Conservation (phyloP, 1,140 invertebrate genomes). For the Meteorus sp. region DNA sequence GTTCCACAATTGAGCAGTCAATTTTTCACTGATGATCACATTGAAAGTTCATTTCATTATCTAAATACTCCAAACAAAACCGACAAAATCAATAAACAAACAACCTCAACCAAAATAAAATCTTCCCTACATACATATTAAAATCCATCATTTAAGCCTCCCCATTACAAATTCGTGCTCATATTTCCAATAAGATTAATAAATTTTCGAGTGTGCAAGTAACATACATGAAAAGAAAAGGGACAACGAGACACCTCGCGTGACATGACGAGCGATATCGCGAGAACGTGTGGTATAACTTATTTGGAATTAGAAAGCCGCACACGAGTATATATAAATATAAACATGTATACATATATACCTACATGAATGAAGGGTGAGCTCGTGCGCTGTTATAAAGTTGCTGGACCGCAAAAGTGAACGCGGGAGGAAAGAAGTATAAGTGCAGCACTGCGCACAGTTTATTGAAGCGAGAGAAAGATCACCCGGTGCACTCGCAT, state of each 20-base stretch:
- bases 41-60: no score
- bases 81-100: no score
- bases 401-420: slow-evolving; percentile 3
- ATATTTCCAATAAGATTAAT: no score
- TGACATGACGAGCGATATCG: slow-evolving; percentile 17
- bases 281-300: slow-evolving; percentile 22
- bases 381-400: slow-evolving; percentile 3
- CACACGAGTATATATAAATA: not conserved
- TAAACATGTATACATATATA: not conserved
- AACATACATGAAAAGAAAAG: no score
- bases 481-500: slow-evolving; percentile 12
- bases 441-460: not conserved
- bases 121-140: no score
- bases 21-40: no score
- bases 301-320: slow-evolving; percentile 32
- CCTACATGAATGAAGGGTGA: slow-evolving; percentile 11
- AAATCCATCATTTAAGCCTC: no score
- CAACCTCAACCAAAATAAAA: no score
- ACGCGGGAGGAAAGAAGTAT: not conserved
- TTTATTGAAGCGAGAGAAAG: slow-evolving; percentile 16
- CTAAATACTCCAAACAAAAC: no score
- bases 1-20: no score
- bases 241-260: not conserved
- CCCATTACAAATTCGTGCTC: no score
- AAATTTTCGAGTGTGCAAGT: no score